These are phyloP conservation scores for Linyphia triangularis DNA, from an alignment of 2,888 invertebrate genomes.

Conservation along the genomic window DNA sequence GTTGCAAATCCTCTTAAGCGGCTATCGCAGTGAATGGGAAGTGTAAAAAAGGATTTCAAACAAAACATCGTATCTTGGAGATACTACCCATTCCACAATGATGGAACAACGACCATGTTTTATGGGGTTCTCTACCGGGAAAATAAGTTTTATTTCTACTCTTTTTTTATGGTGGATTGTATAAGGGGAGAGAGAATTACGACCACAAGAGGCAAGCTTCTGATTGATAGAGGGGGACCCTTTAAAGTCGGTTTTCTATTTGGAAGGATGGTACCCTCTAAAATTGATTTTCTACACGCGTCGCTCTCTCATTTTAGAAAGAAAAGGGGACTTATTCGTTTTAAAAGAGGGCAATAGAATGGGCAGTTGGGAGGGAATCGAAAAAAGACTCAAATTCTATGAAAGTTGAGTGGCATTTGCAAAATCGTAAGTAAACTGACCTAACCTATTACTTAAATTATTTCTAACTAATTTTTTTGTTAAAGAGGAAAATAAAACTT, in stretches of 20 bases:
- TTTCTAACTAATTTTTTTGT: too few relatives aligned
- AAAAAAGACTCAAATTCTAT: too few relatives aligned
- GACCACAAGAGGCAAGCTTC: constrained; percentile 20
- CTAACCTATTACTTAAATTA: too few relatives aligned
- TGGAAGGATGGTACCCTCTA: constrained; percentile 1
- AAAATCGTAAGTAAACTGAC: too few relatives aligned
- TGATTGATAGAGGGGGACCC: constrained; percentile 48
- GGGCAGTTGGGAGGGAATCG: too few relatives aligned
- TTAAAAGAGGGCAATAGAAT: too few relatives aligned
- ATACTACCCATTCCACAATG: constrained; percentile 32
- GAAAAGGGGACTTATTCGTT: not conserved
- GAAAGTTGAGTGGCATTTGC: too few relatives aligned
- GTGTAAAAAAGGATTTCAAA: constrained; percentile 55
- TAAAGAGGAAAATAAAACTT: too few relatives aligned
- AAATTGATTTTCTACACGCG: constrained; percentile 22
- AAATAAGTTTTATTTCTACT: constrained; percentile 42
- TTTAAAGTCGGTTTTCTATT: constrained; percentile 38
- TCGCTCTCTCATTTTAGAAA: not conserved
- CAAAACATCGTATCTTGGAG: constrained; percentile 29
- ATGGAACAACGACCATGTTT: constrained; percentile 43
- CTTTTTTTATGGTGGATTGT: constrained; percentile 11
- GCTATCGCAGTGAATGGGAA: constrained; percentile 57
- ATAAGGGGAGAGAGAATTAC: constrained; percentile 43
- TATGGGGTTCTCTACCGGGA: constrained; percentile 38
- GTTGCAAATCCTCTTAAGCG: constrained; percentile 61